These are phyloP conservation scores for Sphinx pinastri DNA, from an alignment of 2,888 invertebrate species.

Conservation along the genomic window DNA sequence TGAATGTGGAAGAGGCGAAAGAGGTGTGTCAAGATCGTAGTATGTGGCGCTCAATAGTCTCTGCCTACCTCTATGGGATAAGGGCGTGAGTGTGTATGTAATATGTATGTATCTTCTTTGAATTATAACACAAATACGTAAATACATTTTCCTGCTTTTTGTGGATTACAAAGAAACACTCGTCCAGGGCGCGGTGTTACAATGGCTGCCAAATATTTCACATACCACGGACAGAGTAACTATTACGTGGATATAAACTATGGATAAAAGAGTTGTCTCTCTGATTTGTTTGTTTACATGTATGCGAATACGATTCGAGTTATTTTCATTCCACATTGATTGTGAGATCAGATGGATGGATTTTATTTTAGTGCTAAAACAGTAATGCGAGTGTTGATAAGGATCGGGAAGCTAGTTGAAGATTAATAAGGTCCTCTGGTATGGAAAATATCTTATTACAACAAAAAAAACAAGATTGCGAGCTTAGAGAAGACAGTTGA, in stretches of 20 bases:
- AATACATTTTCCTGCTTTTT: constrained; percentile 11
- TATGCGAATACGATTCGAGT: neutral
- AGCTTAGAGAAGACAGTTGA: too few species aligned
- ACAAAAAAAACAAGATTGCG: too few species aligned
- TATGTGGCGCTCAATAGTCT: too few species aligned
- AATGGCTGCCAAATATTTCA: constrained; percentile 8
- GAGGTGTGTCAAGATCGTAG: too few species aligned
- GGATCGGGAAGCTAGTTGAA: too few species aligned
- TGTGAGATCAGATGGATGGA: neutral
- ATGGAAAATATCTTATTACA: too few species aligned
- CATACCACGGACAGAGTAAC: neutral
- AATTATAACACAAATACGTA: neutral
- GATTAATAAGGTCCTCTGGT: too few species aligned
- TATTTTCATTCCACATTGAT: neutral
- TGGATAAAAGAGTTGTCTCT: neutral
- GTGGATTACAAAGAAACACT: constrained; percentile 9
- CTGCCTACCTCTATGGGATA: too few species aligned
- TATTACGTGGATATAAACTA: neutral
- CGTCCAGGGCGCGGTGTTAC: neutral
- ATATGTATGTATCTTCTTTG: neutral
- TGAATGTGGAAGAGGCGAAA: too few species aligned
- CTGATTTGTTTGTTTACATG: constrained; percentile 4
- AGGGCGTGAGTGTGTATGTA: too few species aligned
- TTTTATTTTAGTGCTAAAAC: neutral
- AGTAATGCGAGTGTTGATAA: neutral